Evolutionary conservation across 2,113 vertebrate species (phyloP).

Genomic region (Geothlypis trichas): DNA sequence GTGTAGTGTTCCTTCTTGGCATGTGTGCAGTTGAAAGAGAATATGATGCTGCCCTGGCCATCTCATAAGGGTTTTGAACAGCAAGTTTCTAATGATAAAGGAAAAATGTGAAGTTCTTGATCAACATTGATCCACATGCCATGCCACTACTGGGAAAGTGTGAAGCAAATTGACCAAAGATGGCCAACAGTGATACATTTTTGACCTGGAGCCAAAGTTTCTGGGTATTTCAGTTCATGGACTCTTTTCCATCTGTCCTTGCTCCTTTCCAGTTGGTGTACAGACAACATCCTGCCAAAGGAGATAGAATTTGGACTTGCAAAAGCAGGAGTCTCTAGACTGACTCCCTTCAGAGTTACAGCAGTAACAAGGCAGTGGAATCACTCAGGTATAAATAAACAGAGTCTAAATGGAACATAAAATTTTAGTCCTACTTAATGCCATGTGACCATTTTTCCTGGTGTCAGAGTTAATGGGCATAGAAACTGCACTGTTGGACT

Average conservation of each 20-base stretch:
- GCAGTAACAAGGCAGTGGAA: not conserved
- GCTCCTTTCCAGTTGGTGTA: not conserved
- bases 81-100: not conserved
- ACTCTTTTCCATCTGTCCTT: conserved; percentile 20
- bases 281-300: not conserved
- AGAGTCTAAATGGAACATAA: not conserved
- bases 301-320: not conserved
- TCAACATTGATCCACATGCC: not conserved
- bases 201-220: not conserved
- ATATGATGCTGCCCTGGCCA: not conserved
- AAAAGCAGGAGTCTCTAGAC: not conserved
- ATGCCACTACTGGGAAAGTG: not conserved
- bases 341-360: not conserved
- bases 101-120: not conserved
- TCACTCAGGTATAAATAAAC: not conserved
- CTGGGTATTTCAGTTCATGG: not conserved
- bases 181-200: not conserved
- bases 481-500: not conserved
- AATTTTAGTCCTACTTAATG: not conserved
- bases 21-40: not conserved
- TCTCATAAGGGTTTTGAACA: not conserved
- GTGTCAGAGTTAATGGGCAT: not conserved
- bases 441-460: not conserved
- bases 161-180: not conserved
- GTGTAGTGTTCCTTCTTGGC: not conserved